Percentiles rank a stretch among this genome's conserved stretches.
phyloP scores from a whole-genome alignment of 1,140 invertebrate genomes.

The Melitaea cinxia region DNA sequence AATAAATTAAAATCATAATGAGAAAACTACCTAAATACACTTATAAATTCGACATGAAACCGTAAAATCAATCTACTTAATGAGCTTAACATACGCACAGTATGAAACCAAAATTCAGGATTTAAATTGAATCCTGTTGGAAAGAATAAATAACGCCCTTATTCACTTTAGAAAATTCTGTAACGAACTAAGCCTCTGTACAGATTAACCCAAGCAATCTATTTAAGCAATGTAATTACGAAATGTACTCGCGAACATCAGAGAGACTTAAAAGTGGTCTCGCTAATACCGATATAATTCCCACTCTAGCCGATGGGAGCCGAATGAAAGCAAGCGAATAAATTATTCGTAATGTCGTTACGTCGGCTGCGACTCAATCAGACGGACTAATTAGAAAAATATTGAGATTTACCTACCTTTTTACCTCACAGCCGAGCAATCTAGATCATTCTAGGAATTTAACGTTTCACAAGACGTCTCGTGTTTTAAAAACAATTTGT shows the following conservation, averaged over 20 bases:
- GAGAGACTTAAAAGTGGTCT: constrained; percentile 38
- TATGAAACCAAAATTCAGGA: constrained; percentile 7
- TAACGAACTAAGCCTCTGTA: neutral
- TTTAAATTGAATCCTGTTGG: constrained; percentile 12
- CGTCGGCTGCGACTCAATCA: constrained; percentile 48
- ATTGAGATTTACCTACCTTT: constrained; percentile 46
- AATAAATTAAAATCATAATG: neutral
- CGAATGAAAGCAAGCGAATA: constrained; percentile 61
- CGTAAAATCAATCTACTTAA: constrained; percentile 4
- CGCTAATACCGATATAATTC: constrained; percentile 62
- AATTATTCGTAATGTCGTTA: constrained; percentile 61
- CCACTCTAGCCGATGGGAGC: constrained; percentile 42
- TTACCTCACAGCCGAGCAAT: neutral
- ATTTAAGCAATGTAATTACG: constrained; percentile 27
- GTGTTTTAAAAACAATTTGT: neutral
- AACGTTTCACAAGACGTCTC: neutral
- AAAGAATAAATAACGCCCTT: constrained; percentile 16
- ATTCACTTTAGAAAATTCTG: constrained; percentile 15
- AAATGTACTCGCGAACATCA: constrained; percentile 30
- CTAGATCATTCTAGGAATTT: too few relatives aligned
- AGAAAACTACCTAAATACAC: neutral
- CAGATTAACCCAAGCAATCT: constrained; percentile 35
- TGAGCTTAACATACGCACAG: neutral
- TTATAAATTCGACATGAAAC: neutral
- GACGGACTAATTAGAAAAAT: constrained; percentile 62